Evolutionary conservation across 2,113 vertebrate species (phyloP).

Genomic region (Urocitellus parryii): DNA sequence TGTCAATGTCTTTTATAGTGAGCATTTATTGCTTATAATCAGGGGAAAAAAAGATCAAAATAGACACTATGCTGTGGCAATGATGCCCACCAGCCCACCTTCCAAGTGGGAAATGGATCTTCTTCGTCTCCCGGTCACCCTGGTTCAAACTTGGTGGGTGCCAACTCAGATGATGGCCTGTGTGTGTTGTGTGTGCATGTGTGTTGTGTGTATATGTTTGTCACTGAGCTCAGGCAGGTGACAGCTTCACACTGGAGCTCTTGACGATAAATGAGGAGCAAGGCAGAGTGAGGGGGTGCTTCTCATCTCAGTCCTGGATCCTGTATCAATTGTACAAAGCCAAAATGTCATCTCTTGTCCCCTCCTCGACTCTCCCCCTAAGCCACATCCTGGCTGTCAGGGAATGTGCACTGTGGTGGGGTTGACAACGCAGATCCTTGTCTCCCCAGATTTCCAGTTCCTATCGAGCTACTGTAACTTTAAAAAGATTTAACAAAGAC

Average conservation of each 20-base stretch:
- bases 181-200: too few relatives aligned
- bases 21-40: not conserved
- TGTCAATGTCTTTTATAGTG: not conserved
- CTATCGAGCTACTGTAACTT: constrained; percentile 86
- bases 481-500: constrained; percentile 86
- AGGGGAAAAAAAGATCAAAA: not conserved
- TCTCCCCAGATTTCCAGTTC: constrained; percentile 61
- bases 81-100: not conserved
- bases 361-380: not conserved
- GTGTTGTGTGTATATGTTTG: too few relatives aligned
- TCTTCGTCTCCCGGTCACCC: not conserved
- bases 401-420: constrained; percentile 26
- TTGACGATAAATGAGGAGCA: fast-evolving
- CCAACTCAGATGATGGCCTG: not conserved
- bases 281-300: too few relatives aligned
- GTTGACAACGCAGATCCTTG: constrained; percentile 52
- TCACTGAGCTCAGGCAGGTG: fast-evolving
- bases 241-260: not conserved
- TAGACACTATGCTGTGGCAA: not conserved
- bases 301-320: not conserved
- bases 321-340: not conserved
- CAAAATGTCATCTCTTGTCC: not conserved
- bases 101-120: not conserved
- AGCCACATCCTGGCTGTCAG: constrained; percentile 34
- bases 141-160: not conserved